A percentile compares a stretch with the other conserved stretches of the same genome.
Evolutionary conservation across 2,113 vertebrate species (phyloP).

Genomic region (Taurulus bubalis): DNA sequence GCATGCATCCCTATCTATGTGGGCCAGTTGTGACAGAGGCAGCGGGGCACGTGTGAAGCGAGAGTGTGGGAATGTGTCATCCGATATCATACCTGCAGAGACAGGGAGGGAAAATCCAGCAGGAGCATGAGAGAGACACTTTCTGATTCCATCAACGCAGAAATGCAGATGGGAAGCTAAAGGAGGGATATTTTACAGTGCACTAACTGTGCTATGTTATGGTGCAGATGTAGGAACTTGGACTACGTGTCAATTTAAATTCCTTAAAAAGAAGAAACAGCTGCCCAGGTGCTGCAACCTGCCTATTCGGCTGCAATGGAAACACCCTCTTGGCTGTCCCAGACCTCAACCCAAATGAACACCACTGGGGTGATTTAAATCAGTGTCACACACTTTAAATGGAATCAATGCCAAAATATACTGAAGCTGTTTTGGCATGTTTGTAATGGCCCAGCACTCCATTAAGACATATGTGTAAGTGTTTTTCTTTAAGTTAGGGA

Average conservation of each 20-base stretch:
- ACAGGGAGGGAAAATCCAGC: constrained; percentile 50
- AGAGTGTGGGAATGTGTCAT: constrained; percentile 76
- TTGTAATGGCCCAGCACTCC: constrained; percentile 40
- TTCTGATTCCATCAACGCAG: constrained; percentile 42
- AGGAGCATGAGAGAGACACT: constrained; percentile 2
- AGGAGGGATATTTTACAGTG: constrained; percentile 31
- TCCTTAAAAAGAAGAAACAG: constrained; percentile 61
- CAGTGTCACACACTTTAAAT: constrained; percentile 36
- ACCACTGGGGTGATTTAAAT: constrained; percentile 35
- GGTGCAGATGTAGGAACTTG: constrained; percentile 42
- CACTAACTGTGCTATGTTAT: neutral
- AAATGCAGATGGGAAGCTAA: constrained; percentile 15
- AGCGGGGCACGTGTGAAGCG: constrained; percentile 52
- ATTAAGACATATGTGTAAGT: constrained; percentile 38
- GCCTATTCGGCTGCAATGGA: constrained; percentile 44
- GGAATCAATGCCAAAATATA: constrained; percentile 43
- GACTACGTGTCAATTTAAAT: constrained; percentile 65
- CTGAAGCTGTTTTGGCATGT: constrained; percentile 53
- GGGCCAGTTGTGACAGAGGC: constrained; percentile 51
- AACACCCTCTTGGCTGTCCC: constrained; percentile 42
- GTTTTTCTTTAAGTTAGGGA: constrained; percentile 60
- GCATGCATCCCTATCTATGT: constrained; percentile 39
- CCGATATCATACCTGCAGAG: constrained; percentile 63
- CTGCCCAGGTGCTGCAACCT: constrained; percentile 60
- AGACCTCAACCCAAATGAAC: constrained; percentile 36